Percentiles rank a stretch among this genome's conserved stretches.
Evolutionary conservation across 2,113 vertebrate genomes (phyloP).

Genomic region (Bettongia penicillata): DNA sequence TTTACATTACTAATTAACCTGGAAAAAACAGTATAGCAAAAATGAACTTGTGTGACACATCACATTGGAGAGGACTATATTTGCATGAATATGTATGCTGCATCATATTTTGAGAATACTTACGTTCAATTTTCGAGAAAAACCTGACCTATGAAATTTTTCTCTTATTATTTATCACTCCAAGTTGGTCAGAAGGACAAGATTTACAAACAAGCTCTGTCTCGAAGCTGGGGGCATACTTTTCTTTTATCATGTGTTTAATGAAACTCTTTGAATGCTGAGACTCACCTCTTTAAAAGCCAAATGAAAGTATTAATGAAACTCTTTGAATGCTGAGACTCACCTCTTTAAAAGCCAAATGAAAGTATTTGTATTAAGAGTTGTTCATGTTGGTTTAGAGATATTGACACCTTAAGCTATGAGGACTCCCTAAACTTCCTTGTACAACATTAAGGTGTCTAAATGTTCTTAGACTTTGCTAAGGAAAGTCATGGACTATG

Average conservation of each 20-base stretch:
- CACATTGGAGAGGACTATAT: slow-evolving; percentile 37
- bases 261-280: slow-evolving; percentile 37
- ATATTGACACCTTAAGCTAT: not conserved
- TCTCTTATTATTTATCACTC: slow-evolving; percentile 6
- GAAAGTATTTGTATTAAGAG: slow-evolving; percentile 26
- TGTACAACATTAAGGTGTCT: not conserved
- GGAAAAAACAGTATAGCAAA: not conserved
- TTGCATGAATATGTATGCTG: slow-evolving; percentile 16
- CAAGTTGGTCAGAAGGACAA: slow-evolving; percentile 14
- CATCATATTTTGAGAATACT: slow-evolving; percentile 31
- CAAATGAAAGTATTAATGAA: slow-evolving; percentile 36
- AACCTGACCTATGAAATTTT: slow-evolving; percentile 6
- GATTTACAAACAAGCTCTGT: slow-evolving; percentile 38
- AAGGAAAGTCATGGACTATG: slow-evolving; percentile 3
- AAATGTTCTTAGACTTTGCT: not conserved
- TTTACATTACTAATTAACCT: not conserved
- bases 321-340: slow-evolving; percentile 36
- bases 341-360: slow-evolving; percentile 22
- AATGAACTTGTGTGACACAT: slow-evolving; percentile 24
- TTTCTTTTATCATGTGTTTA: slow-evolving; percentile 5
- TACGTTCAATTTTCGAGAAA: slow-evolving; percentile 41
- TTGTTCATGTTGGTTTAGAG: not conserved
- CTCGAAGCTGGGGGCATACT: not conserved
- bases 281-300: slow-evolving; percentile 33
- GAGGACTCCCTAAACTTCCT: slow-evolving; percentile 15